Evolutionary conservation across 1,140 invertebrate species (phyloP), one percentile per base, ranked within the genome.

Genomic region (Lepidurus couesii): DNA sequence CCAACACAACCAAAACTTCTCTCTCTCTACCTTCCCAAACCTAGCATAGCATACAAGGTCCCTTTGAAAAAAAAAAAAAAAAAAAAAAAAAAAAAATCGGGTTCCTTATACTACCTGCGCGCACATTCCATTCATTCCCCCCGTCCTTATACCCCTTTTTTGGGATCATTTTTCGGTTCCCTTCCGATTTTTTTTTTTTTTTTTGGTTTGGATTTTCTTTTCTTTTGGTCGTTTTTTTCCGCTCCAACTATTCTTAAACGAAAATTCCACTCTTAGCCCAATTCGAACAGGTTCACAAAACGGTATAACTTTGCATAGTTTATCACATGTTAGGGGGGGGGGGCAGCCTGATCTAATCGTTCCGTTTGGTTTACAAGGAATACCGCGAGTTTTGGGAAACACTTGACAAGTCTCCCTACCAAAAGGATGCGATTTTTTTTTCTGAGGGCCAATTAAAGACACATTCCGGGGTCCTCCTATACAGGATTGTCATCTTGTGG

Each of bases 31-130:
- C 53, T 65, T 65, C 53, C 16, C 16, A 13, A 7, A 65, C 53
- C 16, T 21, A 65, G 53, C 53, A 65, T 65, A 65, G n/a, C 53
- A 65, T 65, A 65, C 53, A 65, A 65, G 53, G 53, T 65, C 53
- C 21, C 53, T 13, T 65, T 65, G 4, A 13, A 65, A 65, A 65
- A 65, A 26, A 26, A 26, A 26, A 26, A 26, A 26, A 26, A 26
- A 26, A 26, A 26, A 26, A 1, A 0, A 26, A 26, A 26, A 26
- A 26, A 26, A 21, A 65, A 65, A 65, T 65, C 53, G 16, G 5
- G 53, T 65, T 65, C n/a, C 53, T 34, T 34, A 34, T 21, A 65
- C 53, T 65, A 65, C 53, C 53, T 65, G 53, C 53, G 21, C 53
- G 13, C 53, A 21, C 53, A 65, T 65, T 65, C 53, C 53, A 65